Percentiles rank a stretch among this genome's conserved stretches.
Conservation (phyloP, 2,888 invertebrate species). For the Sarcophaga subvicina region DNA sequence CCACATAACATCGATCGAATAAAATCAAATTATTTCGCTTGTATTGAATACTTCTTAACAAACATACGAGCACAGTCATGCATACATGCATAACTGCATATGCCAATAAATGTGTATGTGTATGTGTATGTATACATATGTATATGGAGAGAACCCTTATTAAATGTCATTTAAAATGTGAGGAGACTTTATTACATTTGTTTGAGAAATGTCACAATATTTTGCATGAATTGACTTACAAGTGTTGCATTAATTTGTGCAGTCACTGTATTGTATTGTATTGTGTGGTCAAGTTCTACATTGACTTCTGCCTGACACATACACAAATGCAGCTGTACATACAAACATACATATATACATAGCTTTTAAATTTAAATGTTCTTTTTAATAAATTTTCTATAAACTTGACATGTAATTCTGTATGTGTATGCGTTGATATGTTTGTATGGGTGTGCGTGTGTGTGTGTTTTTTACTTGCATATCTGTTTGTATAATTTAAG, state of each 20-base stretch:
- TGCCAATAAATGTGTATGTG: too few species aligned
- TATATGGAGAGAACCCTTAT: neutral
- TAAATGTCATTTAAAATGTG: neutral
- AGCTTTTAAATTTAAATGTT: neutral
- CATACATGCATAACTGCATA: neutral
- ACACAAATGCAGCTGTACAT: neutral
- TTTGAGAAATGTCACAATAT: neutral
- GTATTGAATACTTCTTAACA: too few species aligned
- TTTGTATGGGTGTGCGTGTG: neutral
- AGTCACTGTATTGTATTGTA: constrained; percentile 2
- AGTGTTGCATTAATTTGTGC: neutral
- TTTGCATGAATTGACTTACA: neutral
- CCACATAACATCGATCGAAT: too few species aligned
- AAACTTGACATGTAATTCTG: neutral
- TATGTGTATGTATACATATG: neutral
- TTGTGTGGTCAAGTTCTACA: neutral
- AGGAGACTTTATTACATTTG: neutral
- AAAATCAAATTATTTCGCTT: too few species aligned
- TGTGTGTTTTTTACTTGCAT: neutral
- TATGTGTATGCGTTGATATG: neutral
- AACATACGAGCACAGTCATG: too few species aligned
- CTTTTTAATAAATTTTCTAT: neutral
- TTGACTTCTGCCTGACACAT: neutral
- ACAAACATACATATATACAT: too few species aligned
- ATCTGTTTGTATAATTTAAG: neutral